Evolutionary conservation across 2,113 vertebrate genomes (phyloP), one percentile per base, ranked within the genome.

Genomic region (Prolemur simus): DNA sequence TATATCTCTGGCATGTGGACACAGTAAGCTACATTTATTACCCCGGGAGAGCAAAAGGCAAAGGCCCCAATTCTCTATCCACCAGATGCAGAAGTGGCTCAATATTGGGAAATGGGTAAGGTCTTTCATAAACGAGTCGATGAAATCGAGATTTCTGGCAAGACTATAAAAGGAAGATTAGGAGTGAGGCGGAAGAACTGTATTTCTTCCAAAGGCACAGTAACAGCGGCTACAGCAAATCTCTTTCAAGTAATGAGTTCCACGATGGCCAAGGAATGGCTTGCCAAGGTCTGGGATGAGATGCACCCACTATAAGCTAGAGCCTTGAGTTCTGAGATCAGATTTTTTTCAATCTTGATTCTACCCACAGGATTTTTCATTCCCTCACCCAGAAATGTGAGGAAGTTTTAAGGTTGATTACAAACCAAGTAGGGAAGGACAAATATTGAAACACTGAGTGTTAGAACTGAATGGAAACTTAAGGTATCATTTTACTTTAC

Each of bases 91-190:
- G 39, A 39, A 81, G 60, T 45, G 56, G 66, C 63, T 76, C 86
- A 47, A 49, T 83, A 76, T 8, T 84, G 52, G 56, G 29, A 87
- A 17, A 93, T 3, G 58, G 47, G 76, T 54, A 78, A 77, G 32
- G 8, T 91, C 82, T 45, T 82, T 94, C 78, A 45, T 83, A 34
- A 45, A 63, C 47, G 32, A 87, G 63, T n/a, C 9, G 3, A 49
- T 93, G 80, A 95, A 92, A 94, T 82, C 71, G 69, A 87, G 71
- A 95, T 89, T 96, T 96, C 96, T 96, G 80, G 23, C 56, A 32
- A 64, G 83, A 77, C 47, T 52, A 71, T 84, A 93, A 96, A 97
- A 80, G 42, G 60, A 80, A 92, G 71, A 92, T 93, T 82, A 89
- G 66, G 96, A 97, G 64, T 88, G 82, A 89, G 68, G 39, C 10